Evolutionary conservation across 2,113 vertebrate genomes (phyloP).

Genomic region (Formicarius rufipectus): DNA sequence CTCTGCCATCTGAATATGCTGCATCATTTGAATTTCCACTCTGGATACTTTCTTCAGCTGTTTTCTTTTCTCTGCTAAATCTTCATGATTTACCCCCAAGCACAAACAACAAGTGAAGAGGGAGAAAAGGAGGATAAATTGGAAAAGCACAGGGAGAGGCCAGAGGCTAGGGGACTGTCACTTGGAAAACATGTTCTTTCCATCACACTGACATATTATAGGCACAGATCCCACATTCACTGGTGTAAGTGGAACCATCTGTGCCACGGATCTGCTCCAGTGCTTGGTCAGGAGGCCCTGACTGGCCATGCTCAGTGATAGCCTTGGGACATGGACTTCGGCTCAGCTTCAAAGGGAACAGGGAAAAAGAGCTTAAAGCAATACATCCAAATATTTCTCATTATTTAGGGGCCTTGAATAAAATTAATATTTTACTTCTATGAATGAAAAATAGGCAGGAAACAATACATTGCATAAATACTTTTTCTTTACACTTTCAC

Average conservation of each 20-base stretch:
- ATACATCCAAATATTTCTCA: not conserved
- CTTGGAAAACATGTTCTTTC: not conserved
- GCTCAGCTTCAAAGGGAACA: not conserved
- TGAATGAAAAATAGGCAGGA: not conserved
- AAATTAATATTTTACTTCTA: not conserved
- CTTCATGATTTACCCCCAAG: not conserved
- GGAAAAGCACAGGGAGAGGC: not conserved
- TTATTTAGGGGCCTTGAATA: not conserved
- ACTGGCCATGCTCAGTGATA: not conserved
- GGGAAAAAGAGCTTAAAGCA: not conserved
- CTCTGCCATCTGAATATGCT: not conserved
- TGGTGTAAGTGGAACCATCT: slow-evolving; percentile 46
- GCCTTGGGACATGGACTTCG: fast-evolving
- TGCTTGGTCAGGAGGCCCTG: not conserved
- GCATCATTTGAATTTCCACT: not conserved
- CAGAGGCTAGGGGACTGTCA: not conserved
- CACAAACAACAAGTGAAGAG: not conserved
- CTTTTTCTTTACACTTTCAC: not conserved
- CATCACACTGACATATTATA: not conserved
- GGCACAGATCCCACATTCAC: not conserved
- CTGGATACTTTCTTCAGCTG: not conserved
- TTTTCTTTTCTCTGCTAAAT: not conserved
- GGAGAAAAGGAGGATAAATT: not conserved
- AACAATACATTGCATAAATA: not conserved
- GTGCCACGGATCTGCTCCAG: not conserved